A percentile compares a stretch with the other conserved stretches of the same genome.
These are phyloP conservation scores for Lordiphosa mommai DNA, from an alignment of 1,140 invertebrate species.

Conservation along the genomic window DNA sequence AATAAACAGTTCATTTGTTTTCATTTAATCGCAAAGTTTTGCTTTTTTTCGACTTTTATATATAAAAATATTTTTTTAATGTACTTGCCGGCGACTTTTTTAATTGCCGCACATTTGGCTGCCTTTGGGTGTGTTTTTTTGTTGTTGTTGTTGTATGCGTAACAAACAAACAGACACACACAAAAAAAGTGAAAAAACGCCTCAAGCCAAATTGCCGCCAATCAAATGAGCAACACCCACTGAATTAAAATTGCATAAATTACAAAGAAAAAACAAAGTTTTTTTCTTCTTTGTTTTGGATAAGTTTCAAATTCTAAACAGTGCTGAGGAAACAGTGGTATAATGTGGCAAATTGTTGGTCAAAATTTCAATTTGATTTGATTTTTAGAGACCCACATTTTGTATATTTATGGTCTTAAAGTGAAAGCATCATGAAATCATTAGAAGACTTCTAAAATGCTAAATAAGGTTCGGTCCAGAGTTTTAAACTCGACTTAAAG, in stretches of 20 bases:
- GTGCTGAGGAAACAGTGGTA: too few species aligned
- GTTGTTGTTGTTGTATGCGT: slow-evolving; percentile 7
- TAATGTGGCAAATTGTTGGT: too few species aligned
- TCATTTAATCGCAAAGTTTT: slow-evolving; percentile 65
- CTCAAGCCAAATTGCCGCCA: slow-evolving; percentile 65
- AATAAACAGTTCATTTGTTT: slow-evolving; percentile 79
- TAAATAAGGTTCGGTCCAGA: too few species aligned
- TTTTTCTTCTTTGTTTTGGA: slow-evolving; percentile 1
- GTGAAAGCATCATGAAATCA: too few species aligned
- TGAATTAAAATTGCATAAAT: slow-evolving; percentile 78
- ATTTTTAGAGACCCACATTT: too few species aligned
- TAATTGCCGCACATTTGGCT: slow-evolving; percentile 62
- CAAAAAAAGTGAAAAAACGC: slow-evolving; percentile 18
- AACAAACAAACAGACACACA: slow-evolving; percentile 17
- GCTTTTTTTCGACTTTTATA: slow-evolving; percentile 22
- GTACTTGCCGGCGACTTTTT: slow-evolving; percentile 35
- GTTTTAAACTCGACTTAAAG: too few species aligned
- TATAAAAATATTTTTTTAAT: slow-evolving; percentile 31
- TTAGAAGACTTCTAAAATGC: too few species aligned
- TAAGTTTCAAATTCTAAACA: too few species aligned
- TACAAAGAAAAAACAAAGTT: slow-evolving; percentile 23
- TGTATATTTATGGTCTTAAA: too few species aligned
- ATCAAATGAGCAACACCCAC: slow-evolving; percentile 71
- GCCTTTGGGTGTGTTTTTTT: slow-evolving; percentile 44
- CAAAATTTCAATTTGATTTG: too few species aligned